Evolutionary conservation across 2,113 vertebrate species (phyloP).

Genomic region (Todiramphus saurophagus): DNA sequence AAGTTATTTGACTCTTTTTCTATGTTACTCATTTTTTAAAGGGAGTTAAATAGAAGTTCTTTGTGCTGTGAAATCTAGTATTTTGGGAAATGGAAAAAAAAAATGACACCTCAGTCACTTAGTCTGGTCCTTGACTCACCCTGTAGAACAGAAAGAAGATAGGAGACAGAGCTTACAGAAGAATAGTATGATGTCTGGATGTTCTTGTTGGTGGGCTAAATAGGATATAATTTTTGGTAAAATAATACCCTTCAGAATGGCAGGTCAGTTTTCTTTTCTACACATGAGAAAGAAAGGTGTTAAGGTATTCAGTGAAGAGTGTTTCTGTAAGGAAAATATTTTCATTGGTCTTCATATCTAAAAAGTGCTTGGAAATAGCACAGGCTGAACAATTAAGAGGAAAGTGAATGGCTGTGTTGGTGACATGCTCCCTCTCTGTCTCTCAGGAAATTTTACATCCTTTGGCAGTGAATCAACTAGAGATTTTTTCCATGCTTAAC

Average conservation of each 20-base stretch:
- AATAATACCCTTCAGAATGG: background rate
- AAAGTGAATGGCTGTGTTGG: background rate
- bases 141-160: background rate
- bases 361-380: background rate
- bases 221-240: background rate
- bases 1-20: background rate
- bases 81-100: background rate
- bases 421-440: background rate
- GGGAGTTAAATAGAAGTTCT: background rate
- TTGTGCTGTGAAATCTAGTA: background rate
- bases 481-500: constrained; percentile 13
- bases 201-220: background rate
- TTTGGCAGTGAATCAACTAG: background rate
- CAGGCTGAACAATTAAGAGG: background rate
- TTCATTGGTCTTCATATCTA: background rate
- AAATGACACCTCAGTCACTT: background rate
- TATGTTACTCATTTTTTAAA: background rate
- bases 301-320: background rate
- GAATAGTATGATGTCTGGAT: background rate
- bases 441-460: background rate
- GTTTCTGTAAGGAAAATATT: background rate
- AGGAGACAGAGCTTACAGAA: background rate
- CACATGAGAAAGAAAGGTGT: background rate
- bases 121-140: background rate
- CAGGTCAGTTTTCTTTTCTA: background rate